Evolutionary conservation across 1,140 invertebrate species (phyloP), one percentile per base, ranked within the genome.

Genomic region (Conus betulinus): DNA sequence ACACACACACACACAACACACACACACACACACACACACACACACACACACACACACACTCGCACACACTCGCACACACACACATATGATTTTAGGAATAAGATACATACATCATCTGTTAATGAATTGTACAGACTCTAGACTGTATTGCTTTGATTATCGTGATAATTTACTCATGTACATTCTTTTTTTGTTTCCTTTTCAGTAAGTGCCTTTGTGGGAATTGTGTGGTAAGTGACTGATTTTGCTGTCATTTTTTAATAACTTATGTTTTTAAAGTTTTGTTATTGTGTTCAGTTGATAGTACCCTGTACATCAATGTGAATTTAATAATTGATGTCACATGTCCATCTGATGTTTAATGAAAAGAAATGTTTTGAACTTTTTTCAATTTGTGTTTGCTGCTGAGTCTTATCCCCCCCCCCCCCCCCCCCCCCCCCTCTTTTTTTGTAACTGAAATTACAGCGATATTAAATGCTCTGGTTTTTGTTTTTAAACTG

Each of bases 181-280:
- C 11, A 10, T 23, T n/a, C 2, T 20, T n/a, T 71, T 71, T 13
- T 71, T 71, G 3, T 13, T 71, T 0, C 20, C 10, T 84, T 63
- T 85, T 8, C 84, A 85, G 84, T 85, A 39, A 85, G 84, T 63
- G 60, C 84, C 60, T 85, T 63, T 67, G 84, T 85, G 20, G 84
- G 84, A 15, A 60, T 85, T 63, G 84, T 85, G 60, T 85, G 23
- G 84, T 85, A 85, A 85, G 84, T 85, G 53, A 60, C 15, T 60
- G 8, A 11, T 60, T 60, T 60, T 60, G 8, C 15, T 11, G 8
- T 60, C 57, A 60, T 60, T 60, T 8, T 57, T 60, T 20, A 71
- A 71, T 13, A 17, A 23, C 6, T 71, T 71, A 23, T 71, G 7
- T 7, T 71, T 71, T 6, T 23, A 71, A 71, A 17, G 23, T 17